Evolutionary conservation across 2,888 invertebrate species (phyloP).

Genomic region (Caradrina clavipalpis): DNA sequence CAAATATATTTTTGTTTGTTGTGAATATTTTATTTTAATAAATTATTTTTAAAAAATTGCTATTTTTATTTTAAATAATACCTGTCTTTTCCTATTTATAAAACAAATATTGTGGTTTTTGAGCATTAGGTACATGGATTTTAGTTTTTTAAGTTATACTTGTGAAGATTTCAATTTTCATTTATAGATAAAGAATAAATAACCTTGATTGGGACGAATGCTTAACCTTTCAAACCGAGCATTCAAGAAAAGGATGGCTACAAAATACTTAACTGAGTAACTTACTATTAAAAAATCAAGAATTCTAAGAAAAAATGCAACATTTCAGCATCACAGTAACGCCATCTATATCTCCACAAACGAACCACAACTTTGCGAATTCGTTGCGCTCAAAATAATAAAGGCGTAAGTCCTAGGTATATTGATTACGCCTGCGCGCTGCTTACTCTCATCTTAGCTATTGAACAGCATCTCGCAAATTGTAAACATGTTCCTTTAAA

Average conservation of each 20-base stretch:
- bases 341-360: constrained; percentile 58
- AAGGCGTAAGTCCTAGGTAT: constrained; percentile 61
- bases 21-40: constrained; percentile 30
- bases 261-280: too few relatives aligned
- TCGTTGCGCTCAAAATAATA: constrained; percentile 15
- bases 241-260: too few relatives aligned
- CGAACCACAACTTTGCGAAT: constrained; percentile 53
- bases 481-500: constrained; percentile 74
- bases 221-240: too few relatives aligned
- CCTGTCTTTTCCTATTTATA: too few relatives aligned
- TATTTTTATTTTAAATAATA: constrained; percentile 1
- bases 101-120: too few relatives aligned
- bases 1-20: constrained; percentile 1
- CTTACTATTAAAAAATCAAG: neutral
- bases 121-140: too few relatives aligned
- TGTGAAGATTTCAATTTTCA: too few relatives aligned
- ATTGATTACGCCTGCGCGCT: constrained; percentile 87
- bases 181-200: too few relatives aligned
- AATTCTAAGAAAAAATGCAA: neutral
- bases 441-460: constrained; percentile 61
- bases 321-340: constrained; percentile 9
- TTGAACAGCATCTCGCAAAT: constrained; percentile 57
- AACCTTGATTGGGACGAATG: too few relatives aligned
- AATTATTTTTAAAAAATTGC: constrained; percentile 25
- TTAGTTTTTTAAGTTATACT: too few relatives aligned